Evolutionary conservation across 1,140 invertebrate genomes (phyloP).

Genomic region (Trachelipus rathkii): DNA sequence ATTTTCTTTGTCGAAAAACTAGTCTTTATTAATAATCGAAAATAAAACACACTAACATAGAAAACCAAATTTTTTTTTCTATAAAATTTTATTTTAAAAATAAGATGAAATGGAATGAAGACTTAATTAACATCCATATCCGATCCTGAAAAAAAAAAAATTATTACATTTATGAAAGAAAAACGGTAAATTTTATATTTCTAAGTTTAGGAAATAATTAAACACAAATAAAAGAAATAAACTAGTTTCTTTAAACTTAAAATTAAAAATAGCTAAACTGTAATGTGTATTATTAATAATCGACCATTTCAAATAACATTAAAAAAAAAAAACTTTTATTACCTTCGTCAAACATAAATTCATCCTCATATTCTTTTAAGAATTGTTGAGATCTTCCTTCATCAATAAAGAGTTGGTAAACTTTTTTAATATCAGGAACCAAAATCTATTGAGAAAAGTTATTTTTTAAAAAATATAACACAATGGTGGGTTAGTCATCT

Average conservation of each 20-base stretch:
- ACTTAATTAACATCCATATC: background rate
- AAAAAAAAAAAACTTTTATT: background rate
- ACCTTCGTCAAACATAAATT: conserved; percentile 79
- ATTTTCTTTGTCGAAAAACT: too few relatives aligned
- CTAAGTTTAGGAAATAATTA: too few relatives aligned
- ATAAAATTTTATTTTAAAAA: too few relatives aligned
- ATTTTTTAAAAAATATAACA: background rate
- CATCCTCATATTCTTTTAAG: conserved; percentile 90
- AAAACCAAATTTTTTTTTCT: too few relatives aligned
- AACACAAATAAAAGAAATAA: background rate
- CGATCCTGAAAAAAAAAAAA: background rate
- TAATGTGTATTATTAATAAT: background rate
- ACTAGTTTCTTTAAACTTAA: background rate
- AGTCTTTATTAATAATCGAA: too few relatives aligned
- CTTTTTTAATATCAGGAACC: conserved; percentile 89
- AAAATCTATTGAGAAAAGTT: conserved; percentile 57
- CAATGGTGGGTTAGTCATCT: background rate
- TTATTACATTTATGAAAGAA: background rate
- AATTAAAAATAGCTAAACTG: background rate
- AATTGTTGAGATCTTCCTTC: conserved; percentile 87
- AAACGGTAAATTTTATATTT: too few relatives aligned
- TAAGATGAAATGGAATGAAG: too few relatives aligned
- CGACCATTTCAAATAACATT: background rate
- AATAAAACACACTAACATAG: too few relatives aligned
- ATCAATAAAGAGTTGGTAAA: conserved; percentile 91